phyloP scores from a whole-genome alignment of 2,797 vertebrate genomes.

The Harpagifer antarcticus region DNA sequence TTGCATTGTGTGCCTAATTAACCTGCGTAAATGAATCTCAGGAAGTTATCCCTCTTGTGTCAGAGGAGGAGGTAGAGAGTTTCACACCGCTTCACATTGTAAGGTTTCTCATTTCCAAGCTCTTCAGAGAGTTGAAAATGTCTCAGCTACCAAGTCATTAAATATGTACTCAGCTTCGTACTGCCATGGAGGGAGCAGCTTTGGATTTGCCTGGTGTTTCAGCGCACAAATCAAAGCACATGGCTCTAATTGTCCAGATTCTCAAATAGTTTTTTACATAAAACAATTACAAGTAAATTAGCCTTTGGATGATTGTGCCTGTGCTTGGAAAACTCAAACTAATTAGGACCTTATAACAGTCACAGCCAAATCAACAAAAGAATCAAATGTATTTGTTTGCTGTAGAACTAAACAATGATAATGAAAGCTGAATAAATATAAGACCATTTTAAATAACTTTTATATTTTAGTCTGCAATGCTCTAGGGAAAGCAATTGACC shows the following conservation, averaged over 20 bases:
- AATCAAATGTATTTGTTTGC: background rate
- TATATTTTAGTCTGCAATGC: background rate
- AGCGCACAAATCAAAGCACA: conserved; percentile 35
- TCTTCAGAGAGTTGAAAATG: conserved; percentile 66
- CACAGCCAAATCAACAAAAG: background rate
- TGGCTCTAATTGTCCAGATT: conserved; percentile 30
- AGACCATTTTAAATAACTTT: background rate
- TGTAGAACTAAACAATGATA: background rate
- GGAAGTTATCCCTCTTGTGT: conserved; percentile 51
- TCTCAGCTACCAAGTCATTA: conserved; percentile 65
- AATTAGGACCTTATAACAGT: conserved; percentile 17
- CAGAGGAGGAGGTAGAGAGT: conserved; percentile 34
- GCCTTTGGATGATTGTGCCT: conserved; percentile 16
- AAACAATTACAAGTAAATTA: conserved; percentile 32
- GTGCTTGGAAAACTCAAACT: background rate
- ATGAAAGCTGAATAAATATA: conserved; percentile 11
- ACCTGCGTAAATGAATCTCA: conserved; percentile 56
- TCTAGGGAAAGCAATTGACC: background rate
- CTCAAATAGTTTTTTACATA: conserved; percentile 36
- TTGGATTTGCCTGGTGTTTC: conserved; percentile 42
- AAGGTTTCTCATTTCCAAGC: conserved; percentile 40
- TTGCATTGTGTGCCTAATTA: too few species aligned
- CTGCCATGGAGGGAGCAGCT: conserved; percentile 33
- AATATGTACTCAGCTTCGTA: conserved; percentile 65
- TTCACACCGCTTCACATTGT: conserved; percentile 46